phyloP scores from a whole-genome alignment of 2,797 vertebrate genomes.

The Poecile montanus region DNA sequence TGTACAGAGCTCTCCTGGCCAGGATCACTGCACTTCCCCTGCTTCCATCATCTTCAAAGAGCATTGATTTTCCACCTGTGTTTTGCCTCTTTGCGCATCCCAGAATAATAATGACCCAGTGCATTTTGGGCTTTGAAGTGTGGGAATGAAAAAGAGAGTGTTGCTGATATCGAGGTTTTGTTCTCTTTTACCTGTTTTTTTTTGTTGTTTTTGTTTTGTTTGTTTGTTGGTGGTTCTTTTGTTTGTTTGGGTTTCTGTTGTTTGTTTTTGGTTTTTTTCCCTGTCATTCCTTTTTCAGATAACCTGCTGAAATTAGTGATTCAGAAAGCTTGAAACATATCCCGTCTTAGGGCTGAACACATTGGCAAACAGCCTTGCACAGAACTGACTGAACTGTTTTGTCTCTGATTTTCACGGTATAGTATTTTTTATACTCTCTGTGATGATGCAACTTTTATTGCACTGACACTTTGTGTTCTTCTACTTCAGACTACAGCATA shows the following conservation, averaged over 20 bases:
- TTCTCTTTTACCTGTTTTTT: background rate
- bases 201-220: background rate
- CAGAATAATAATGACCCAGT: background rate
- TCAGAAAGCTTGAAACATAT: background rate
- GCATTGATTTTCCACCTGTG: fast-evolving
- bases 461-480: background rate
- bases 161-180: background rate
- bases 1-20: background rate
- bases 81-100: background rate
- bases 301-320: background rate
- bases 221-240: background rate
- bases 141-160: background rate
- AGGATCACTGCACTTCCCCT: background rate
- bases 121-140: background rate
- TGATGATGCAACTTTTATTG: background rate
- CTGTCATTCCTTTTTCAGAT: background rate
- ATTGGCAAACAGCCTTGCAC: background rate
- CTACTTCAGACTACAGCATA: background rate
- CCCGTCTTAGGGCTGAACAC: background rate
- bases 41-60: background rate
- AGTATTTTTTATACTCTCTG: background rate
- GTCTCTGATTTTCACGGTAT: background rate
- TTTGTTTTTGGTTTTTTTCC: background rate
- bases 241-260: background rate
- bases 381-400: background rate